phyloP scores from a whole-genome alignment of 2,113 vertebrate genomes.

The Dipodomys ordii region DNA sequence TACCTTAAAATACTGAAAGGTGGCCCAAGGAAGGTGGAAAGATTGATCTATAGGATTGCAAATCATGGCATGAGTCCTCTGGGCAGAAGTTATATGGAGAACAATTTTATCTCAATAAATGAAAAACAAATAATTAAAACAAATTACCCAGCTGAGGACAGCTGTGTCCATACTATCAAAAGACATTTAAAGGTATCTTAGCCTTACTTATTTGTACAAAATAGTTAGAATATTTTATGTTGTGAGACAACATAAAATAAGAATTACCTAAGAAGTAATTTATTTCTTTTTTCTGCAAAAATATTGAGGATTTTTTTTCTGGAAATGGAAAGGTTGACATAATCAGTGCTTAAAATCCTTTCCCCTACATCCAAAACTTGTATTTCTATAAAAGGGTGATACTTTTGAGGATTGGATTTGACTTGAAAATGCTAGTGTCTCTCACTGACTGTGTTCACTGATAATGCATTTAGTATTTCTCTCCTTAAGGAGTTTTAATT shows the following conservation, averaged over 20 bases:
- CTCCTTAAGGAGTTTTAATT: conserved; percentile 13
- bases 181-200: too few relatives aligned
- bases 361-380: not conserved
- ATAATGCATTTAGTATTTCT: not conserved
- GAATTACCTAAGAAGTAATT: not conserved
- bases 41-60: not conserved
- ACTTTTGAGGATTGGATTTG: not conserved
- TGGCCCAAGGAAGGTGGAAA: not conserved
- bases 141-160: too few relatives aligned
- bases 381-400: not conserved
- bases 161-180: too few relatives aligned
- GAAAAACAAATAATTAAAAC: conserved; percentile 2
- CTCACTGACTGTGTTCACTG: not conserved
- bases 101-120: not conserved
- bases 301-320: not conserved
- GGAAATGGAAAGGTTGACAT: not conserved
- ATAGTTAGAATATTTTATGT: too few relatives aligned
- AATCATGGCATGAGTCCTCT: not conserved
- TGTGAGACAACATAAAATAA: too few relatives aligned
- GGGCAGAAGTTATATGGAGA: not conserved
- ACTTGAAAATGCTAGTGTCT: not conserved
- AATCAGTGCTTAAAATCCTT: not conserved
- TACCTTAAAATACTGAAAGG: not conserved
- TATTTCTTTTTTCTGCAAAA: not conserved
- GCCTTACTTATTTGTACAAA: too few relatives aligned